These are phyloP conservation scores for Pristionchus entomophagus DNA, from an alignment of 2,888 invertebrate genomes.

Conservation along the genomic window DNA sequence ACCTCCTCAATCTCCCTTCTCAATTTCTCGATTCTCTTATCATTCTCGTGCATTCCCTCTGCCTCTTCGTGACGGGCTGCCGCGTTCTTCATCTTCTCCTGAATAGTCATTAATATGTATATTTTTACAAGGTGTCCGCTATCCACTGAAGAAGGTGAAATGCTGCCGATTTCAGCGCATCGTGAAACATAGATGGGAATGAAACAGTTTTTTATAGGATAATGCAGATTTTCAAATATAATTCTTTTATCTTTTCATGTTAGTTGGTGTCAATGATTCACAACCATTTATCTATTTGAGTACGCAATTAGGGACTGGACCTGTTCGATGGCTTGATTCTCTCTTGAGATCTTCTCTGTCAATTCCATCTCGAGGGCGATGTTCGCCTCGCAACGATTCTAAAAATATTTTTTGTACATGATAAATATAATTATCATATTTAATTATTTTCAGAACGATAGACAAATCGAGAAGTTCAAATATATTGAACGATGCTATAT, in stretches of 20 bases:
- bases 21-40: slow-evolving; percentile 24
- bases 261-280: not conserved
- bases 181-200: not conserved
- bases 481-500: too few relatives aligned
- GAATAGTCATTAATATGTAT: not conserved
- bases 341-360: slow-evolving; percentile 35
- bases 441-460: not conserved
- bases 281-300: not conserved
- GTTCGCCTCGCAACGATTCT: slow-evolving; percentile 36
- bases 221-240: not conserved
- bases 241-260: not conserved
- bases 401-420: not conserved
- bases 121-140: not conserved
- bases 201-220: not conserved
- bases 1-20: slow-evolving; percentile 28
- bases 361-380: not conserved
- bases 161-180: not conserved
- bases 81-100: slow-evolving; percentile 31
- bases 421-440: not conserved
- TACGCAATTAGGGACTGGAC: not conserved
- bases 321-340: slow-evolving; percentile 35
- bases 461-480: not conserved
- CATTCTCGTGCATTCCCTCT: slow-evolving; percentile 26
- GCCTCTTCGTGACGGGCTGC: slow-evolving; percentile 37
- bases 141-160: not conserved